phyloP scores from a whole-genome alignment of 2,888 invertebrate species.

The Ornithoptera priamus region DNA sequence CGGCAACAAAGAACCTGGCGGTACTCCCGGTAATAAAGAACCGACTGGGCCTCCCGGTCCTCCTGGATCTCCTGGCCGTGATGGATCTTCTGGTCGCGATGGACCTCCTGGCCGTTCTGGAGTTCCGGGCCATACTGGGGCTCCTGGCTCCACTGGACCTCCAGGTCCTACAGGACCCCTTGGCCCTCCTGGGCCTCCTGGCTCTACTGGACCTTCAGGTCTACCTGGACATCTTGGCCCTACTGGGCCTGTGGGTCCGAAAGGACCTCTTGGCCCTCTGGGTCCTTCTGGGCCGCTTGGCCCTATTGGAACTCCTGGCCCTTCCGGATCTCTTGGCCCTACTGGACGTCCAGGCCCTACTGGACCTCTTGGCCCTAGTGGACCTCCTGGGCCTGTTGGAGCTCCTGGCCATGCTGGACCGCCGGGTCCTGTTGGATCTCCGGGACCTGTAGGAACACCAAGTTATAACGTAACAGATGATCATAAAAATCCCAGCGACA shows the following conservation, averaged over 20 bases:
- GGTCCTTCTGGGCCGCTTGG: not conserved
- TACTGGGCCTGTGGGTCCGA: not conserved
- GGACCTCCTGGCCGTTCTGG: not conserved
- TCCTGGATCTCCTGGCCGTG: conserved; percentile 8
- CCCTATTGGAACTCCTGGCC: not conserved
- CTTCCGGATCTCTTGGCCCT: not conserved
- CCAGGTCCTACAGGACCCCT: too few species aligned
- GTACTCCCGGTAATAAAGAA: not conserved
- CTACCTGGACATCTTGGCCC: not conserved
- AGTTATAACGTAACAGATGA: too few species aligned
- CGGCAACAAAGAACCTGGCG: not conserved
- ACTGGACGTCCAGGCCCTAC: conserved; percentile 1
- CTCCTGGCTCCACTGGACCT: too few species aligned
- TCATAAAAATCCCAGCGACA: too few species aligned
- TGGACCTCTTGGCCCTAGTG: not conserved
- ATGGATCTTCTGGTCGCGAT: not conserved
- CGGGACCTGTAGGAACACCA: too few species aligned
- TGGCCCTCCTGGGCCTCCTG: too few species aligned
- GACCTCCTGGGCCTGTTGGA: not conserved
- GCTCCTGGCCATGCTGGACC: too few species aligned
- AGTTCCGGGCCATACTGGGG: not conserved
- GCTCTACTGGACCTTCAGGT: not conserved
- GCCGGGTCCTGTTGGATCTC: too few species aligned
- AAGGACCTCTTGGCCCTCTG: not conserved
- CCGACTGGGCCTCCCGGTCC: not conserved